Conservation (phyloP, 1,140 invertebrate species). For the Sitodiplosis mosellana region DNA sequence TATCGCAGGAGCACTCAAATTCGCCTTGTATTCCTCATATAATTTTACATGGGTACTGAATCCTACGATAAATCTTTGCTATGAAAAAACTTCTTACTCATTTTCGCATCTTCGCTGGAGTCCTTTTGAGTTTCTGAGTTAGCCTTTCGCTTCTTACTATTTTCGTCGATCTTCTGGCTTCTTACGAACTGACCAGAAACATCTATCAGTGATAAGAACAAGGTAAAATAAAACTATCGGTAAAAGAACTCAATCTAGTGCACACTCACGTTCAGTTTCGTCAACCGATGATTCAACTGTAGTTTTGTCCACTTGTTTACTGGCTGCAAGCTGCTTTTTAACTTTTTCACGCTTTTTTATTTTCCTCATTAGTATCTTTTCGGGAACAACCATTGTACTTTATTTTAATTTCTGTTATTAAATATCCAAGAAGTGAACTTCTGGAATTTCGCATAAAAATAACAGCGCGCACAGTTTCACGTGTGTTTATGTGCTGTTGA, state of each 20-base stretch:
- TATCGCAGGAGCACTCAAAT: slow-evolving; percentile 6
- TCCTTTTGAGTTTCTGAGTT: slow-evolving; percentile 8
- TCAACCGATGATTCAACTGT: slow-evolving; percentile 15
- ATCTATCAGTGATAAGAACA: slow-evolving; percentile 1
- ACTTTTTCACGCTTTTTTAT: slow-evolving; percentile 56
- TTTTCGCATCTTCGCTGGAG: slow-evolving; percentile 9
- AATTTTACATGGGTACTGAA: too few relatives aligned
- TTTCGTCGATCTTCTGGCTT: slow-evolving; percentile 12
- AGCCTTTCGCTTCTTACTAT: slow-evolving; percentile 8
- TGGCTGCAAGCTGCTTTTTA: slow-evolving; percentile 38
- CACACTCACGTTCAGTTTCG: not conserved
- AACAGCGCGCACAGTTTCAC: too few relatives aligned
- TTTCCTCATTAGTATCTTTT: slow-evolving; percentile 59
- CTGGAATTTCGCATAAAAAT: too few relatives aligned
- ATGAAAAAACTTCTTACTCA: too few relatives aligned
- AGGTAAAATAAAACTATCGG: slow-evolving; percentile 5
- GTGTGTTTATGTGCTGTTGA: too few relatives aligned
- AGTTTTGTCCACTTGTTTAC: slow-evolving; percentile 24
- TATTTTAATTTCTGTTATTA: not conserved
- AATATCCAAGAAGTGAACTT: too few relatives aligned
- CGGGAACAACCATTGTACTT: slow-evolving; percentile 45
- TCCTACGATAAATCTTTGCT: too few relatives aligned
- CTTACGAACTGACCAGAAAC: slow-evolving; percentile 9
- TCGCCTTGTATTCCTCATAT: slow-evolving; percentile 13
- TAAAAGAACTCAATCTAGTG: slow-evolving; percentile 9